A percentile compares a stretch with the other conserved stretches of the same genome.
Conservation (phyloP, 2,113 vertebrate species). For the Percina caprodes region DNA sequence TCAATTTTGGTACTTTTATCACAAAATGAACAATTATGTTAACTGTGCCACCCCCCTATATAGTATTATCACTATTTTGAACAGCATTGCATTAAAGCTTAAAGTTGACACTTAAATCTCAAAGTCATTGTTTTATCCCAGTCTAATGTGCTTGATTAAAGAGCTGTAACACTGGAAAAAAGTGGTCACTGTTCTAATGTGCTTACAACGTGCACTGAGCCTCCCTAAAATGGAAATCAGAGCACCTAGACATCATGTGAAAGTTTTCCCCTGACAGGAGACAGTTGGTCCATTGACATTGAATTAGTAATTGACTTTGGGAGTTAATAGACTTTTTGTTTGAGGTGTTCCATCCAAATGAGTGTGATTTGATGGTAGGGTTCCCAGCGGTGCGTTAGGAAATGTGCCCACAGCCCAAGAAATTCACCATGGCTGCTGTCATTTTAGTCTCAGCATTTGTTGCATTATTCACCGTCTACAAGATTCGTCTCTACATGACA, state of each 20-base stretch:
- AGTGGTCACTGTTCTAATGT: not conserved
- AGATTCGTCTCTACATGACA: slow-evolving; percentile 38
- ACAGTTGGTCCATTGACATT: slow-evolving; percentile 22
- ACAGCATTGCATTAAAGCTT: not conserved
- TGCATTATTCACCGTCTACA: slow-evolving; percentile 36
- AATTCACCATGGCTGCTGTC: slow-evolving; percentile 10
- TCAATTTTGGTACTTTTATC: too few relatives aligned
- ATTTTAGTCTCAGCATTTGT: slow-evolving; percentile 41
- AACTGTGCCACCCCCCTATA: too few relatives aligned
- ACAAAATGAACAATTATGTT: too few relatives aligned
- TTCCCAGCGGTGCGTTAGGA: slow-evolving; percentile 30
- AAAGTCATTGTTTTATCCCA: slow-evolving; percentile 2
- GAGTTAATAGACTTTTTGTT: slow-evolving; percentile 36
- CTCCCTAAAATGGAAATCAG: not conserved
- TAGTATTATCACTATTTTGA: not conserved
- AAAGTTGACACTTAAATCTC: not conserved
- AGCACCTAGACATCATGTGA: not conserved
- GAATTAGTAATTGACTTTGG: slow-evolving; percentile 45
- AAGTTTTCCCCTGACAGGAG: slow-evolving; percentile 19
- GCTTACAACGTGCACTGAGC: not conserved
- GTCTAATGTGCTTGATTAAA: not conserved
- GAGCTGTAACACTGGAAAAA: not conserved
- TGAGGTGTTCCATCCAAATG: slow-evolving; percentile 34
- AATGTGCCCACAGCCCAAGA: slow-evolving; percentile 14
- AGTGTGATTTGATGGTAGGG: slow-evolving; percentile 31